These are phyloP conservation scores for Spheniscus humboldti DNA, from an alignment of 2,797 vertebrate species.

Conservation along the genomic window DNA sequence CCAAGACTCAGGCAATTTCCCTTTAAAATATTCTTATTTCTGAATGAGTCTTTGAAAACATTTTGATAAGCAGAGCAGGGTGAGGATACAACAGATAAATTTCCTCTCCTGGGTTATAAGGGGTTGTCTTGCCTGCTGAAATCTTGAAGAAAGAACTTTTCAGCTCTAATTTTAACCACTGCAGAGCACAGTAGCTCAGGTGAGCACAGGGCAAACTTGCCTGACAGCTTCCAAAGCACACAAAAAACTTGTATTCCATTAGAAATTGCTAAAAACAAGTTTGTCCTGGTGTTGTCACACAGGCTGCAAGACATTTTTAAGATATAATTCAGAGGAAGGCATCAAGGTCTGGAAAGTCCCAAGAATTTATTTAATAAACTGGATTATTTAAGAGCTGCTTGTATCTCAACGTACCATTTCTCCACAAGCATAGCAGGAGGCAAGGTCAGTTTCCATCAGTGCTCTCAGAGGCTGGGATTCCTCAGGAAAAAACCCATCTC, in stretches of 20 bases:
- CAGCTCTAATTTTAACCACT: neutral
- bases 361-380: neutral
- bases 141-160: neutral
- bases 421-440: fast-evolving
- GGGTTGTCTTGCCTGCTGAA: neutral
- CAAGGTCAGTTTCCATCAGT: neutral
- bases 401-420: fast-evolving
- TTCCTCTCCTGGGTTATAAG: neutral
- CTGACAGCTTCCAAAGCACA: neutral
- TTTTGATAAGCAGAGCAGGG: neutral
- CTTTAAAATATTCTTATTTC: neutral
- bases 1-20: neutral
- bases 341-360: neutral
- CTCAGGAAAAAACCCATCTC: neutral
- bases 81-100: neutral
- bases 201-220: neutral
- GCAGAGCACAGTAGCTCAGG: neutral
- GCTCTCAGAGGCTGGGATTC: neutral
- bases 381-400: neutral
- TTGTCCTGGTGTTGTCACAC: neutral
- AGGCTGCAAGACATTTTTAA: neutral
- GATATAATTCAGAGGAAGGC: neutral
- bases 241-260: neutral
- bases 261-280: neutral
- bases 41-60: neutral